A percentile compares a stretch with the other conserved stretches of the same genome.
Conservation (phyloP, 2,113 vertebrate species). For the Aegotheles bennettii region DNA sequence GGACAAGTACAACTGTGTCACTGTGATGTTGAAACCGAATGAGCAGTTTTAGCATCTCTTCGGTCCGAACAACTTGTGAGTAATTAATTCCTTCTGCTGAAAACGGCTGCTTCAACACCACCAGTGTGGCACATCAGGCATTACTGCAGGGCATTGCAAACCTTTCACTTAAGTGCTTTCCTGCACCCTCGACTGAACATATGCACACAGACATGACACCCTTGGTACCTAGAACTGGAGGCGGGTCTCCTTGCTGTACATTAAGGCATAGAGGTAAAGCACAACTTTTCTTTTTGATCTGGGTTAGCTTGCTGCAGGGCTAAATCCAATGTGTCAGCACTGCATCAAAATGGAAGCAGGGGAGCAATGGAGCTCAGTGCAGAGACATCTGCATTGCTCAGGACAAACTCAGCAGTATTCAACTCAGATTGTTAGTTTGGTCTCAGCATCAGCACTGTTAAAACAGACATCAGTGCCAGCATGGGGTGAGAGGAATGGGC, state of each 20-base stretch:
- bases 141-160: not conserved
- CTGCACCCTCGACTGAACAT: not conserved
- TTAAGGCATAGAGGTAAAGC: not conserved
- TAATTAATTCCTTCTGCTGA: not conserved
- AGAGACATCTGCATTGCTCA: not conserved
- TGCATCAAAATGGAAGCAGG: not conserved
- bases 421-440: not conserved
- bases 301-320: not conserved
- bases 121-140: not conserved
- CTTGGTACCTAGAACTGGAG: not conserved
- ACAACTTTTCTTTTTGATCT: not conserved
- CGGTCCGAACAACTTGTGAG: not conserved
- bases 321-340: not conserved
- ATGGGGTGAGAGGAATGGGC: not conserved
- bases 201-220: accelerated
- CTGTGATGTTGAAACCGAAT: conserved; percentile 10
- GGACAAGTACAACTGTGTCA: not conserved
- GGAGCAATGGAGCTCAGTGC: not conserved
- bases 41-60: conserved; percentile 3
- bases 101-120: not conserved
- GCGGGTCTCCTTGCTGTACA: not conserved
- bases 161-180: not conserved
- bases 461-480: not conserved
- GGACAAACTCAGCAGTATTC: not conserved
- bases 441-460: not conserved